A percentile compares a stretch with the other conserved stretches of the same genome.
Evolutionary conservation across 2,113 vertebrate species (phyloP).

Genomic region (Chlorocebus sabaeus): DNA sequence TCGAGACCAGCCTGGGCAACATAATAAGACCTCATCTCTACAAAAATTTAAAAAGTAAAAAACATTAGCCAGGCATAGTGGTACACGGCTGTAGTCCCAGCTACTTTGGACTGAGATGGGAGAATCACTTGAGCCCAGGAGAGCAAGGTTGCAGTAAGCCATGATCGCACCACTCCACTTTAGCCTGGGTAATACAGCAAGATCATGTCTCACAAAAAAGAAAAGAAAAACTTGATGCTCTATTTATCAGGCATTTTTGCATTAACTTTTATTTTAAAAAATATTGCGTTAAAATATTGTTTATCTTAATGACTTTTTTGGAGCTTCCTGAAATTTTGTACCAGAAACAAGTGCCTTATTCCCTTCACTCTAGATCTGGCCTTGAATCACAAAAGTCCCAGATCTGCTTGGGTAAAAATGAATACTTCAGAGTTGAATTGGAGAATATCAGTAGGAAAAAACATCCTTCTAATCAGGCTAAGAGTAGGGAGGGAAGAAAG

Average conservation of each 20-base stretch:
- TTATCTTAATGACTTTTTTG: background rate
- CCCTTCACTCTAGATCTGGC: background rate
- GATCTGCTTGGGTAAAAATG: background rate
- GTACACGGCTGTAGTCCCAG: too few species aligned
- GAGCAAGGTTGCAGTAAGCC: too few species aligned
- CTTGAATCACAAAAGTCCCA: background rate
- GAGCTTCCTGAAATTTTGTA: background rate
- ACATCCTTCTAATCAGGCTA: background rate
- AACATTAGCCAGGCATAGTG: too few species aligned
- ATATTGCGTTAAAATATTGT: background rate
- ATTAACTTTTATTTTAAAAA: background rate
- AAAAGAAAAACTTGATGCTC: background rate
- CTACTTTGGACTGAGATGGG: too few species aligned
- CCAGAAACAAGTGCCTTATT: background rate
- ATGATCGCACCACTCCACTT: too few species aligned
- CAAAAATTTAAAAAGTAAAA: too few species aligned
- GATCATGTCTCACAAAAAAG: too few species aligned
- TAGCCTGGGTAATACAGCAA: too few species aligned
- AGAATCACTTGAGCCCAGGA: too few species aligned
- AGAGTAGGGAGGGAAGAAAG: background rate
- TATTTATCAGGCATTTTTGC: background rate
- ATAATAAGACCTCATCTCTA: too few species aligned
- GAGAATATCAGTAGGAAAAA: background rate
- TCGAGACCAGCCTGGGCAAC: too few species aligned
- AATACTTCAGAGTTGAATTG: background rate